phyloP scores from a whole-genome alignment of 2,113 vertebrate species.

The Crotophaga sulcirostris region DNA sequence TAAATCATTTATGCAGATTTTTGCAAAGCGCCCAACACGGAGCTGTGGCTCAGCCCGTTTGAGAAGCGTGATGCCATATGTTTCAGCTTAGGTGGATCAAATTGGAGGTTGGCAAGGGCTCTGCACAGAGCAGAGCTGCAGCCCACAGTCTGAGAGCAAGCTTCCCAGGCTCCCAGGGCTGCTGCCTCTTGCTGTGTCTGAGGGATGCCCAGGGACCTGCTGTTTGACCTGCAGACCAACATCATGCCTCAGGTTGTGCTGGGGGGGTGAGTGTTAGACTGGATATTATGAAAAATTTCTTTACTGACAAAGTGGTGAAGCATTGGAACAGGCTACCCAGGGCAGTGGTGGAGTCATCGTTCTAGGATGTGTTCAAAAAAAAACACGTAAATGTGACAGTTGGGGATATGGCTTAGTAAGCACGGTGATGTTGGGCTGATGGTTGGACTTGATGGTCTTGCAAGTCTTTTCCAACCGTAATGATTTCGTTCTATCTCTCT shows the following conservation, averaged over 20 bases:
- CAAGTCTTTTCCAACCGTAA: too few species aligned
- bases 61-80: accelerated
- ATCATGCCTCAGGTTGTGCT: too few species aligned
- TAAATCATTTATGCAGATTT: neutral
- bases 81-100: neutral
- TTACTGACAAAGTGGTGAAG: too few species aligned
- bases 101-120: accelerated
- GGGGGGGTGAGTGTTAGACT: too few species aligned
- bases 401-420: too few species aligned
- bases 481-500: neutral
- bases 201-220: accelerated
- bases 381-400: too few species aligned
- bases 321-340: too few species aligned
- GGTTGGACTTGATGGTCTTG: too few species aligned
- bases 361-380: too few species aligned
- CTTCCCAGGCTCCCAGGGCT: accelerated
- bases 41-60: neutral
- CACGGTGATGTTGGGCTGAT: too few species aligned
- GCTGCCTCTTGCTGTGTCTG: accelerated
- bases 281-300: too few species aligned
- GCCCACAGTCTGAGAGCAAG: neutral
- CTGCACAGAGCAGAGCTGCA: neutral
- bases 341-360: too few species aligned
- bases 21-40: neutral
- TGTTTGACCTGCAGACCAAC: accelerated